Percentiles rank a stretch among this genome's conserved stretches.
phyloP scores from a whole-genome alignment of 2,797 vertebrate species.

The Notamacropus eugenii region DNA sequence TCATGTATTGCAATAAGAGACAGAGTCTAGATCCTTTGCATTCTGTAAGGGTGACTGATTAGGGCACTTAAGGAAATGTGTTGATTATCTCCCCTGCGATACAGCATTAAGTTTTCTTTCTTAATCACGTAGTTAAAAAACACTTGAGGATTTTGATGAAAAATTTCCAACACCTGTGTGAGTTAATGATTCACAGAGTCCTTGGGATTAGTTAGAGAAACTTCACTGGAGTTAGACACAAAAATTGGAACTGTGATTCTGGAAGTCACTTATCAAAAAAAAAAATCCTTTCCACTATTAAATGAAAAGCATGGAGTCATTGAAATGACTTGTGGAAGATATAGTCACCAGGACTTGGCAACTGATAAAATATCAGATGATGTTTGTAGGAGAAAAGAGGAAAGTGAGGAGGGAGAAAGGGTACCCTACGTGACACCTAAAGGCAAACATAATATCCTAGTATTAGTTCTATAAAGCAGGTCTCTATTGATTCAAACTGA shows the following conservation, averaged over 20 bases:
- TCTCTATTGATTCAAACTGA: neutral
- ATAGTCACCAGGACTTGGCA: neutral
- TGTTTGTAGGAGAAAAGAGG: neutral
- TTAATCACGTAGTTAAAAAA: neutral
- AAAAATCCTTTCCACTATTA: neutral
- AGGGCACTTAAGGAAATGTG: neutral
- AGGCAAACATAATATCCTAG: neutral
- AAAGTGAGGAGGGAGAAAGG: neutral
- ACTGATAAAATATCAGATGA: neutral
- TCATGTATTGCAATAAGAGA: neutral
- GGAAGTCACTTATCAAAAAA: too few relatives aligned
- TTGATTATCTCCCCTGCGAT: conserved; percentile 6
- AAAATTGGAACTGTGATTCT: neutral
- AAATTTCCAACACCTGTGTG: neutral
- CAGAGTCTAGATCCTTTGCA: neutral
- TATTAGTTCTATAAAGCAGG: neutral
- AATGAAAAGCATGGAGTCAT: neutral
- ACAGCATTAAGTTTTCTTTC: neutral
- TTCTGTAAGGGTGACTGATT: neutral
- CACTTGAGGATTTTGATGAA: neutral
- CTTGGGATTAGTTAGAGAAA: neutral
- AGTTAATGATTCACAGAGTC: neutral
- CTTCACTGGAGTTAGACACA: neutral
- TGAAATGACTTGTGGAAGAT: neutral
- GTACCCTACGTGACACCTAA: neutral